Conservation (phyloP, 2,797 vertebrate species). For the Kryptolebias ocellatus region DNA sequence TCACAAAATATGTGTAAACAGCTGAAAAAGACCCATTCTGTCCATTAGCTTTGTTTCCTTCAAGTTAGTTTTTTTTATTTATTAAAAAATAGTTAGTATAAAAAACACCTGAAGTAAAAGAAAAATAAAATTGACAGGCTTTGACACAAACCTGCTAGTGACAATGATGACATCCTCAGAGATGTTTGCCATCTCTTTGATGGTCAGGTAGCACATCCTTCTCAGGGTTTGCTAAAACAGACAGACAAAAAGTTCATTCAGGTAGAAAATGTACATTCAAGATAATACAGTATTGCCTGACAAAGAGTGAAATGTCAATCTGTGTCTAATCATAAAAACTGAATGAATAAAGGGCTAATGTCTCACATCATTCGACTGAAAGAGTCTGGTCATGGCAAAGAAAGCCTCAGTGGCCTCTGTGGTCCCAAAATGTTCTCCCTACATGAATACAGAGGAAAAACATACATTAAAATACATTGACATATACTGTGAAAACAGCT, state of each 20-base stretch:
- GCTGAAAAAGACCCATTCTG: no score
- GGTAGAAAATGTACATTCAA: not conserved
- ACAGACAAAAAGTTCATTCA: not conserved
- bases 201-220: conserved; percentile 97
- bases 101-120: no score
- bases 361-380: conserved; percentile 97
- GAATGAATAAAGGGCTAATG: not conserved
- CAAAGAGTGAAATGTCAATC: not conserved
- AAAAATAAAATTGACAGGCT: no score
- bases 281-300: no score
- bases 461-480: not conserved
- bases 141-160: conserved; percentile 91
- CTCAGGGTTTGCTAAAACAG: conserved; percentile 91
- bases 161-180: conserved; percentile 99
- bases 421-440: conserved; percentile 98
- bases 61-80: no score
- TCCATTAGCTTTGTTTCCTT: no score
- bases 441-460: not conserved
- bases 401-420: conserved; percentile 97
- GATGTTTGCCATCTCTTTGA: conserved; percentile 99
- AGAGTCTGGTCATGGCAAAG: conserved; percentile 97
- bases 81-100: no score
- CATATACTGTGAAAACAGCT: no score
- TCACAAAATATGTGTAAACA: no score
- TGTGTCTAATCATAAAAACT: not conserved